Base-by-base conservation (phyloP, 2,888 invertebrate genomes). In the Eupithecia subfuscata region DNA sequence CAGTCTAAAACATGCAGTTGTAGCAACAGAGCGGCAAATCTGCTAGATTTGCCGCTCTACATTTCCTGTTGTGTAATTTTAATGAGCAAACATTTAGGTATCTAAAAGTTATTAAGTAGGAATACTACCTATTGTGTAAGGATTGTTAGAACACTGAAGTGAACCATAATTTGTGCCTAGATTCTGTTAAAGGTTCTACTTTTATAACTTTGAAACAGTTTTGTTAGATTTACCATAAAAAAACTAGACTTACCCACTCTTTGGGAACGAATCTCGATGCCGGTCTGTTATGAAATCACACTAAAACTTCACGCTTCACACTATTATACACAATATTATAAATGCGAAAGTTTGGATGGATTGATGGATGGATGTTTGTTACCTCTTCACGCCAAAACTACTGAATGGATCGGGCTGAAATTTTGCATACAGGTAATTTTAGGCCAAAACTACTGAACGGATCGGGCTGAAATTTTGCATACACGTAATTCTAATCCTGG, bases 71-170 rank as follows among this genome's bases (percentile, higher is more conserved):
- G 16, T 9, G 30, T 34, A 64, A 34, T 30, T 63, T 25, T 63
- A 63, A 63, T 63, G 30, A 64, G 30, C 63, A 64, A 64, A 30
- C 30, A 64, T 64, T 64, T 64, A n/a, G n/a, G n/a, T n/a, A 1
- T 64, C 30, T 9, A 16, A 30, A 34, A 64, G n/a, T n/a, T 22
- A 56, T 4, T n/a, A 22, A 22, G 22, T 4, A 56, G 3, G 56
- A 11, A 56, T 12, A 56, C 22, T 12, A 56, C 22, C 52, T n/a
- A n/a, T n/a, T 8, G 18, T 48, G 48, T 48, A n/a, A 16, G 8
- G n/a, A n/a, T 52, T 52, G 2, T n/a, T n/a, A n/a, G 52, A 52
- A 52, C n/a, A n/a, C 9, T n/a, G 48, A 45, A n/a, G 3, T 52
- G 18, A 48, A 18, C 52, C 52, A 8, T 8, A n/a, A 9, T 8